Evolutionary conservation across 2,888 invertebrate species (phyloP), one percentile per base, ranked within the genome.

Genomic region (Aleiodes alternator): DNA sequence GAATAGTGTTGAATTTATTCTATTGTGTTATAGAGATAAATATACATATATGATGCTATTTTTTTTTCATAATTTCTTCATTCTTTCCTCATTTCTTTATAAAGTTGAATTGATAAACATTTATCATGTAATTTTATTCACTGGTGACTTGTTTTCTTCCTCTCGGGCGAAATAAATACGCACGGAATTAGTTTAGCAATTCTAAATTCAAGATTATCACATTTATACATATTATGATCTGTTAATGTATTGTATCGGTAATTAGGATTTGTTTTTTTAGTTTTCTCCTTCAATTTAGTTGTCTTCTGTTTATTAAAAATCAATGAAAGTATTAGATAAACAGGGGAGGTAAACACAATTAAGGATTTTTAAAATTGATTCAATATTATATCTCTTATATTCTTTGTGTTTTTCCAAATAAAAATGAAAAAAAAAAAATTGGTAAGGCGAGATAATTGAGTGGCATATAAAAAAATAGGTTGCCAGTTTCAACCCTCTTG

Each of bases 401-500:
- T 75, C 56, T 7, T 53, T 69, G 51, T 66, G 34, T 73, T 59
- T 57, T 76, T 75, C 56, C 51, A 61, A 70, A 56, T 71, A 50
- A 61, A 74, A 71, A 34, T 34, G 4, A 23, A 77, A 78, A 76
- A 80, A 78, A 83, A 80, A 80, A 80, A 79, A 64, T 64, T 64
- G 48, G 12, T 64, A 64, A 51, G 56, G 64, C 57, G 70, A 69
- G 73, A 72, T 29, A 57, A 66, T 43, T 61, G 23, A 8, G 56
- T 14, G 57, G 66, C 31, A 56, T 53, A 55, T 43, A 51, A 8
- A 73, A 73, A 68, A 70, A 55, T 56, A 50, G 51, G 16, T 59
- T 51, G 57, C 51, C 68, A 9, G 9, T 56, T 66, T 92, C 94
- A 96, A 88, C 98, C 99, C 91, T 99, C 99, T 91, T 98, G 98